Base-by-base conservation (phyloP, 2,888 invertebrate species). In the Microlaimidae sp. region DNA sequence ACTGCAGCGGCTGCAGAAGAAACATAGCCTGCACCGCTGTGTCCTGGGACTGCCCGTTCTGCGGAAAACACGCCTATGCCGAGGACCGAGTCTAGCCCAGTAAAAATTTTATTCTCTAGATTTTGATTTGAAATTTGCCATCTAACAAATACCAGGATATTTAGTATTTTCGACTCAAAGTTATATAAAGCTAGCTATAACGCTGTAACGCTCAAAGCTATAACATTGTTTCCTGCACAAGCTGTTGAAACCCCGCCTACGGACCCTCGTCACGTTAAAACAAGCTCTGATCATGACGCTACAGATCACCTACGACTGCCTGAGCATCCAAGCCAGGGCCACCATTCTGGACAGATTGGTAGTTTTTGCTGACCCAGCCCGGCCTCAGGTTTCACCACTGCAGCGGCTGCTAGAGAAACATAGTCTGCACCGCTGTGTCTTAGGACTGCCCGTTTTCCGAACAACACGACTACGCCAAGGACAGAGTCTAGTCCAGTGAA, bases 191-290 rank as follows among this genome's bases (percentile, higher is more conserved):
- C n/a, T n/a, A n/a, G n/a, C n/a, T n/a, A n/a, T n/a, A n/a, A n/a
- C n/a, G n/a, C n/a, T n/a, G n/a, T n/a, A n/a, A n/a, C n/a, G n/a
- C n/a, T n/a, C n/a, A n/a, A n/a, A n/a, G n/a, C n/a, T n/a, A n/a
- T n/a, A n/a, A n/a, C 60, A 69, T n/a, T 69, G 69, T 56, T 66
- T 65, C 52, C 59, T 69, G n/a, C 65, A 67, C 52, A 68, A 69
- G 25, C 61, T 69, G 61, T 57, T 69, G 5, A 64, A 64, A 4
- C 57, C 64, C 21, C 69, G 69, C 55, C 58, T 69, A n/a, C 57
- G 55, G 32, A 66, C 64, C 63, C 61, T 66, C 7, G 57, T 60
- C 26, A 51, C 60, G 45, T 64, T 66, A 13, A 66, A 69, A 45
- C 62, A 69, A 47, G 55, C 66, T n/a, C 49, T 56, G 1, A 25